Conservation (phyloP, 2,888 invertebrate species). For the Rhamphomyia laevipes region DNA sequence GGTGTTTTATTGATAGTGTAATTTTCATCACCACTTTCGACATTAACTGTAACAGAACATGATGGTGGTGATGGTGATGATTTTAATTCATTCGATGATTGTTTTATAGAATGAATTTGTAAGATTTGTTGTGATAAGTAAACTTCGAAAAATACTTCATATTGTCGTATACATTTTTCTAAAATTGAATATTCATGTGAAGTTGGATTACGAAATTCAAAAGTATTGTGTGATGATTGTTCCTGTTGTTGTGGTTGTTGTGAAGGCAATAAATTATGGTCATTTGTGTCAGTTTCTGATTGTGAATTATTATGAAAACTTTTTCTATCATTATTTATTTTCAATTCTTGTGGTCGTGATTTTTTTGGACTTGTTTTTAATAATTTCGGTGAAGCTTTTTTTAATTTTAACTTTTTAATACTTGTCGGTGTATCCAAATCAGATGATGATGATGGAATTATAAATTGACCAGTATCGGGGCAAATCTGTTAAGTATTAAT, state of each 20-base stretch:
- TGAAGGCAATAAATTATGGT: not conserved
- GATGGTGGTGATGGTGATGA: conserved; percentile 7
- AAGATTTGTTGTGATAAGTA: conserved; percentile 21
- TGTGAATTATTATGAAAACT: conserved; percentile 14
- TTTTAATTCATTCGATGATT: conserved; percentile 12
- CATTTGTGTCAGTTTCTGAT: conserved; percentile 18
- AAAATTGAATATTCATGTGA: conserved; percentile 38
- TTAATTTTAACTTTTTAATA: conserved; percentile 34
- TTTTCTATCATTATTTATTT: not conserved
- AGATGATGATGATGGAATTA: conserved; percentile 29
- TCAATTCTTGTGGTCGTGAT: conserved; percentile 26
- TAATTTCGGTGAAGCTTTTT: conserved; percentile 30
- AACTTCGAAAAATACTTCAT: conserved; percentile 43
- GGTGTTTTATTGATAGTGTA: conserved; percentile 7
- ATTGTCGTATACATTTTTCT: conserved; percentile 46
- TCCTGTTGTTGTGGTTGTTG: conserved; percentile 3
- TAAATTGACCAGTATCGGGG: conserved; percentile 30
- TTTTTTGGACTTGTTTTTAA: conserved; percentile 29
- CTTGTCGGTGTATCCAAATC: conserved; percentile 34
- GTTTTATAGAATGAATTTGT: conserved; percentile 15
- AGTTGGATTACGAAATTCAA: not conserved
- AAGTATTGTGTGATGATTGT: not conserved
- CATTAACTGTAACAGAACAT: conserved; percentile 23
- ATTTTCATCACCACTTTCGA: conserved; percentile 13
- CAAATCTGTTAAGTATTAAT: conserved; percentile 24